Percentiles rank a stretch among this genome's conserved stretches.
phyloP scores from a whole-genome alignment of 2,888 invertebrate species.

The Rhyacophila evoluta region DNA sequence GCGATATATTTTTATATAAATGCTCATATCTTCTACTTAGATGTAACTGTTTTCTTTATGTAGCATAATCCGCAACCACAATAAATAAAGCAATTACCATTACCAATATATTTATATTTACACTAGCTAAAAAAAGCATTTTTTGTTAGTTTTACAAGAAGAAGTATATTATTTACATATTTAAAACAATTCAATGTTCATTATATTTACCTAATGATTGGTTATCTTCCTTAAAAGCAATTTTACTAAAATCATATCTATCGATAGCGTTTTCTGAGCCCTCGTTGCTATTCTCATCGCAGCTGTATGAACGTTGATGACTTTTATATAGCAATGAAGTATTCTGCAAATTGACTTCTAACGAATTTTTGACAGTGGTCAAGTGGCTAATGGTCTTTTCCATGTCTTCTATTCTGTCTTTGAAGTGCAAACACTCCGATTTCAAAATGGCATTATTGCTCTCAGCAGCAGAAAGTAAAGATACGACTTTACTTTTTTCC shows the following conservation, averaged over 20 bases:
- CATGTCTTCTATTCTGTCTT: constrained; percentile 38
- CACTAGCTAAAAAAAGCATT: too few relatives aligned
- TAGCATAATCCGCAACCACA: too few relatives aligned
- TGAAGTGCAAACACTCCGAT: constrained; percentile 31
- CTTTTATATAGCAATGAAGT: not conserved
- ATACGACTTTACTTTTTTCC: constrained; percentile 31
- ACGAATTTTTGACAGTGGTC: constrained; percentile 29
- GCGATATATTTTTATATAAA: too few relatives aligned
- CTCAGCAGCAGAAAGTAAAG: constrained; percentile 27
- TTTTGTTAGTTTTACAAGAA: too few relatives aligned
- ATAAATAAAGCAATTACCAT: too few relatives aligned
- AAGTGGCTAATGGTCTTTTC: constrained; percentile 38
- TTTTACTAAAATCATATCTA: not conserved
- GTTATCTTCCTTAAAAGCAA: not conserved
- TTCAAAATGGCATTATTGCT: constrained; percentile 28
- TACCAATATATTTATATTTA: too few relatives aligned
- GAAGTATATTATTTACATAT: too few relatives aligned
- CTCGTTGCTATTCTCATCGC: not conserved
- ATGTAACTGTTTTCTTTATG: too few relatives aligned
- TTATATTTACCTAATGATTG: not conserved
- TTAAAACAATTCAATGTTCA: too few relatives aligned
- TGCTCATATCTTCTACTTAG: too few relatives aligned
- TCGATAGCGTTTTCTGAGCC: not conserved
- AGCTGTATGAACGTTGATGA: not conserved
- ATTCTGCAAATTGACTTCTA: constrained; percentile 46